Percentiles rank a stretch among this genome's conserved stretches.
These are phyloP conservation scores for Bruchidius siliquastri DNA, from an alignment of 2,888 invertebrate species.

Conservation along the genomic window DNA sequence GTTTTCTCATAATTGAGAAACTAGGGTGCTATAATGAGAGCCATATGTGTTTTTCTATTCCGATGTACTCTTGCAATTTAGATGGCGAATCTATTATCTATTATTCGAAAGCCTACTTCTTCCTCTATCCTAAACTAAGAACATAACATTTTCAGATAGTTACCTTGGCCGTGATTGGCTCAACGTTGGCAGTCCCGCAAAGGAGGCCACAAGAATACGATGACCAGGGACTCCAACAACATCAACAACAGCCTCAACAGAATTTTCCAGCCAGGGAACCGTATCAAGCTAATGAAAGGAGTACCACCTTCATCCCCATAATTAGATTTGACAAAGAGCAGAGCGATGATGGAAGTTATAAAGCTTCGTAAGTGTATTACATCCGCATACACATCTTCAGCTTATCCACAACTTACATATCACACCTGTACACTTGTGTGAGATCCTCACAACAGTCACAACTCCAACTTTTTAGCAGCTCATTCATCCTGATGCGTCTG, in stretches of 20 bases:
- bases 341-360: slow-evolving; percentile 78
- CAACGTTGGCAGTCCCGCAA: slow-evolving; percentile 19
- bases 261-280: slow-evolving; percentile 26
- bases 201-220: slow-evolving; percentile 16
- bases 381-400: too few relatives aligned
- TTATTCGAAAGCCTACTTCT: too few relatives aligned
- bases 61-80: too few relatives aligned
- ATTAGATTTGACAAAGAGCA: slow-evolving; percentile 78
- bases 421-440: too few relatives aligned
- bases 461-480: too few relatives aligned
- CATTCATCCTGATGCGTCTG: too few relatives aligned
- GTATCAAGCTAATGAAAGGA: slow-evolving; percentile 44
- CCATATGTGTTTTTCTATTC: too few relatives aligned
- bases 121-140: background rate
- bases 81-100: too few relatives aligned
- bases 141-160: slow-evolving; percentile 24
- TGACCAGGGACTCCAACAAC: slow-evolving; percentile 24
- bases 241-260: slow-evolving; percentile 36
- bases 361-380: slow-evolving; percentile 60
- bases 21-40: too few relatives aligned
- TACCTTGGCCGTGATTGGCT: slow-evolving; percentile 23
- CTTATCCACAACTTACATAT: too few relatives aligned
- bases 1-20: too few relatives aligned
- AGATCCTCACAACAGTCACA: too few relatives aligned
- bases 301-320: slow-evolving; percentile 76